Evolutionary conservation across 2,797 vertebrate genomes (phyloP), one percentile per base, ranked within the genome.

Genomic region (Tiaroga cobitis): DNA sequence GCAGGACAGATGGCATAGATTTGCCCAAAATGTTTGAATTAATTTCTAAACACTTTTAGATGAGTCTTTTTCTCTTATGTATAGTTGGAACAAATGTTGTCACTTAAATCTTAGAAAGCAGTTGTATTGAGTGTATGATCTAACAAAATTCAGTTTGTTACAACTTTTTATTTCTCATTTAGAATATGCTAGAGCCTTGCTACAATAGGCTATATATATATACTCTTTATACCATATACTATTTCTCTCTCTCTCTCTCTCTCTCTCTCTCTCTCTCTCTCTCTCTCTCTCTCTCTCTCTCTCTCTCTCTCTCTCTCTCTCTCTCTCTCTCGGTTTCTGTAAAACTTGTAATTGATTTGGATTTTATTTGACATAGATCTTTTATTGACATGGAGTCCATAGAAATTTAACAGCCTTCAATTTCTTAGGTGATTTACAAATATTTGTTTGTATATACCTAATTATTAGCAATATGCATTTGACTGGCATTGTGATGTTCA

Each of bases 11-110:
- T 65, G 15, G 21, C 32, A 39, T 56, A 15, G n/a, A 29, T 26
- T 80, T 80, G 8, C 43, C n/a, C 18, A 34, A 68, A 77, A 68
- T 83, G 18, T 65, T 37, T 83, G 5, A 63, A 34, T 67, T 65
- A 0, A 26, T 34, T 46, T 49, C 29, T 39, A 19, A 75, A 32
- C n/a, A 29, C 49, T 61, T 26, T 29, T 78, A 19, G 24, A 21
- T 2, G 13, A 26, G 8, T 3, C 24, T 54, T 39, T 54, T 54
- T 37, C 19, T 68, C 24, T 34, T 15, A 13, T 74, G 0, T 49
- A 34, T 39, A 59, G 34, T 59, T 56, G 0, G 7, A 37, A 76
- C 13, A 21, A 21, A 29, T 54, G 6, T 9, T 80, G 9, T 70
- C 34, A 26, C 34, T 21, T 8, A 29, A 29, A 81, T 72, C 68